Base-by-base conservation (phyloP, 2,113 vertebrate genomes). In the Arothron firmamentum region DNA sequence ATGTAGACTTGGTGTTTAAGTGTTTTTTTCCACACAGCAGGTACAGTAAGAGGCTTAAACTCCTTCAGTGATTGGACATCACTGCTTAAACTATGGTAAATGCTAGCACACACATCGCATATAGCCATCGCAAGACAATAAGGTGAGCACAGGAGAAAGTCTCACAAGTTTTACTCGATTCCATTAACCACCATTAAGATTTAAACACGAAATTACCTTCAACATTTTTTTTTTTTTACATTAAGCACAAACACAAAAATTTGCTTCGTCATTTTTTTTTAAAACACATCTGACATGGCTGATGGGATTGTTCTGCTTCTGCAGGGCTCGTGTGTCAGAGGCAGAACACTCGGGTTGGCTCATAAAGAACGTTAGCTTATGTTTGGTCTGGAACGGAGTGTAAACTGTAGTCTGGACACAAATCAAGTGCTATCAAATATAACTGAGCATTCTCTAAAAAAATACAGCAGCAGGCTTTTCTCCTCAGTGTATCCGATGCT, bases 171-270 rank as follows among this genome's bases (percentile, higher is more conserved):
- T 79, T 64, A 83, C 82, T 80, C 59, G 65, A 78, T 80, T 72
- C 71, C 71, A 75, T 57, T 50, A 76, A 82, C 64, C 80, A 85
- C 71, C 72, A 69, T 34, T 59, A 78, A 71, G 72, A 85, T 17
- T 67, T 65, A 71, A 64, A 77, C 46, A 81, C 78, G 72, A 79
- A 71, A 73, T 67, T 54, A 85, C 83, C 84, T 88, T 81, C 77
- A 79, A 87, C 69, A 86, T 61, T 70, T 70, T 67, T 79, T 81
- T 61, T 70, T 70, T 67, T 79, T 81, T 84, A 90, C 88, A 88
- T 67, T 65, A 31, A 89, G 62, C 87, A 90, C 88, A 85, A 90
- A 87, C 87, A 90, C 87, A 72, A 75, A 52, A 55, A 70, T 48
- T 72, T 76, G 67, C 41, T 63, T 51, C 76, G 60, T 74, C 14